Evolutionary conservation across 2,113 vertebrate species (phyloP).

Genomic region (Dunckerocampus dactyliophorus): DNA sequence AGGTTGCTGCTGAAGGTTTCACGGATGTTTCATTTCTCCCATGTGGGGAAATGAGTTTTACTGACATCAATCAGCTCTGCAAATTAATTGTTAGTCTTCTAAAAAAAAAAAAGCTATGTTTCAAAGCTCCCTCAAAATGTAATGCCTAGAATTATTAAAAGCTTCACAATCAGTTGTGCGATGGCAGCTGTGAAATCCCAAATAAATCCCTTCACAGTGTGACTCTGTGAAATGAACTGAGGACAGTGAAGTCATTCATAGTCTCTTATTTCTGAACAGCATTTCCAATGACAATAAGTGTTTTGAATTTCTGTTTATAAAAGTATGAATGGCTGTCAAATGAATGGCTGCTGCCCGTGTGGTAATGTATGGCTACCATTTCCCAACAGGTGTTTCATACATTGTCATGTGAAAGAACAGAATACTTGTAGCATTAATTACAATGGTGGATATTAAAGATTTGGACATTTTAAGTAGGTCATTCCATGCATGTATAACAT

Average conservation of each 20-base stretch:
- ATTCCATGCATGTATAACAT: background rate
- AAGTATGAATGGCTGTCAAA: background rate
- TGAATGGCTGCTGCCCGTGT: too few species aligned
- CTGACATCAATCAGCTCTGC: constrained; percentile 56
- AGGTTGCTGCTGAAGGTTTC: constrained; percentile 56
- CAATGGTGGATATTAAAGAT: background rate
- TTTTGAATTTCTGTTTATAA: constrained; percentile 6
- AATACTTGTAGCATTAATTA: too few species aligned
- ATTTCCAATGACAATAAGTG: constrained; percentile 20
- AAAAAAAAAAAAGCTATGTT: constrained; percentile 56
- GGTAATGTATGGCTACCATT: background rate
- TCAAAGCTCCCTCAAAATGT: constrained; percentile 57
- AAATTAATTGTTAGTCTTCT: constrained; percentile 66
- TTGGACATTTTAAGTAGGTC: background rate
- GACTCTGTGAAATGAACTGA: constrained; percentile 28
- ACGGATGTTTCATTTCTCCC: constrained; percentile 54
- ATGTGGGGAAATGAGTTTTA: constrained; percentile 50
- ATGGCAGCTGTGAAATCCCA: constrained; percentile 58
- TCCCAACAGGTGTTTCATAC: background rate
- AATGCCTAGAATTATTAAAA: constrained; percentile 64
- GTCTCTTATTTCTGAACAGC: background rate
- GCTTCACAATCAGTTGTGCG: constrained; percentile 48
- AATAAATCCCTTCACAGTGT: constrained; percentile 35
- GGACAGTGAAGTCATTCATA: constrained; percentile 28
- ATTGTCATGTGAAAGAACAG: too few species aligned